Percentiles rank a stretch among this genome's conserved stretches.
These are phyloP conservation scores for Carabus problematicus DNA, from an alignment of 2,888 invertebrate species.

Conservation along the genomic window DNA sequence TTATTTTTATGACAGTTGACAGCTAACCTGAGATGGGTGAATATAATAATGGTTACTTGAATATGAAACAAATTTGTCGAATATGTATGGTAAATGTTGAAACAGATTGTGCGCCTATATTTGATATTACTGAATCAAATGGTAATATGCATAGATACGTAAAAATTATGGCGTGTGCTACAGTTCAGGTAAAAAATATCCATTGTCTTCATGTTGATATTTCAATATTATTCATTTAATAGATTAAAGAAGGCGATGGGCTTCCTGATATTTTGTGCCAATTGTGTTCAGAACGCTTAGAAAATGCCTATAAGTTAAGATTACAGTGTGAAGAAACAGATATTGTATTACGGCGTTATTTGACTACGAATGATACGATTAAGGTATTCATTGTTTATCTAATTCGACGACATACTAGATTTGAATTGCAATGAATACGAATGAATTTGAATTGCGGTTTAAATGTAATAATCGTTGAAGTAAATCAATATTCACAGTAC, in stretches of 20 bases:
- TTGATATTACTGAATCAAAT: constrained; percentile 34
- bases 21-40: constrained; percentile 28
- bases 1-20: background rate
- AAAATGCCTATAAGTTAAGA: constrained; percentile 48
- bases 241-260: constrained; percentile 48
- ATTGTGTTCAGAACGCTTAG: constrained; percentile 46
- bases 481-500: too few relatives aligned
- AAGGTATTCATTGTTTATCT: background rate
- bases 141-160: constrained; percentile 29
- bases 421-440: too few relatives aligned
- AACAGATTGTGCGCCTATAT: constrained; percentile 44
- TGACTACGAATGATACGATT: constrained; percentile 17
- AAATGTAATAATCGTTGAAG: too few relatives aligned
- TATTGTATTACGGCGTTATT: constrained; percentile 44
- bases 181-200: constrained; percentile 46
- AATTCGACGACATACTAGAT: constrained; percentile 6
- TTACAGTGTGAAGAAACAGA: constrained; percentile 49
- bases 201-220: background rate
- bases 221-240: constrained; percentile 21
- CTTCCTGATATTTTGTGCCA: constrained; percentile 47
- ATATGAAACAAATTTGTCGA: constrained; percentile 48
- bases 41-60: constrained; percentile 28
- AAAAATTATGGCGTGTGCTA: constrained; percentile 48
- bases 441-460: too few relatives aligned
- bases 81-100: constrained; percentile 47